Base-by-base conservation (phyloP, 1,140 invertebrate species). In the Scaptomyza hsui region DNA sequence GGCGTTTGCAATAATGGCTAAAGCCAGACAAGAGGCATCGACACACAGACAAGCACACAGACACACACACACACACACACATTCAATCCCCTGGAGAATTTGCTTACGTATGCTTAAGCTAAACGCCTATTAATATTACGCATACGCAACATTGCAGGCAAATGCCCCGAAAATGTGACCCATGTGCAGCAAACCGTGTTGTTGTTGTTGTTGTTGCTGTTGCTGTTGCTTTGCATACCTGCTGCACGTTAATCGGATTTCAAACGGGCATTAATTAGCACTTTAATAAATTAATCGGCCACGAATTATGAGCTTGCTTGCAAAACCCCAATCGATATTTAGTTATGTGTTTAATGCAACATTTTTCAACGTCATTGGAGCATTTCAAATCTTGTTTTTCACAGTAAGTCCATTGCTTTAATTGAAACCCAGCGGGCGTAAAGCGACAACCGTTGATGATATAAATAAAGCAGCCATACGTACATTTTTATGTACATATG, bases 241-340 rank as follows among this genome's bases (percentile, higher is more conserved):
- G 49, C 47, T 68, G 49, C 39, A 32, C 56, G 48, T 57, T 19
- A 67, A 62, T 60, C 29, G 41, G 68, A 85, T 76, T 80, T 76
- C 51, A 64, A 72, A 29, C 62, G 60, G 55, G 76, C 60, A 79
- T 85, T 85, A 80, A 76, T 62, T 73, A 51, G 72, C 72, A 79
- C 80, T 85, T 80, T 79, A 85, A 85, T 85, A 85, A 85, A 85
- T 85, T 85, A 85, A 72, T 78, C 49, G 35, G 52, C 32, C 52
- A 62, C 63, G 68, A 79, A 73, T 79, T 85, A 83, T 55, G 67
- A 13, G 29, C 24, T 65, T 69, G 64, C 26, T 83, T 69, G 65
- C 63, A 59, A 72, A 78, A 56, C 53, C 26, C 78, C 35, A 72
- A 47, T 62, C 72, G 64, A 63, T 72, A 61, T 44, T 26, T 26